Conservation (phyloP, 2,888 invertebrate species). For the Graphium colonna region DNA sequence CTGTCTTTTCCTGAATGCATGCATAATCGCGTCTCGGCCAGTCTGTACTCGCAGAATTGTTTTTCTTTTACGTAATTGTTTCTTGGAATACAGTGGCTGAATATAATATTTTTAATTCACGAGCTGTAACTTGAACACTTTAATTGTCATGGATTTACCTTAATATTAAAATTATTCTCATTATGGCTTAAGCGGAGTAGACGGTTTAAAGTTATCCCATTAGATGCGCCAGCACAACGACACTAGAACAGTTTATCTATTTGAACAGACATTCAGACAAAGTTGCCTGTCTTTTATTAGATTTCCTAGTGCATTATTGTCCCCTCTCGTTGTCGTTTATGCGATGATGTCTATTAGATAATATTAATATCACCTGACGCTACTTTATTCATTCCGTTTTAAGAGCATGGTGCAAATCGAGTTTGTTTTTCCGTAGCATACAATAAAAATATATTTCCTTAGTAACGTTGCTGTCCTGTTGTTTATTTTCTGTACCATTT, state of each 20-base stretch:
- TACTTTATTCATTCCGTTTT: not conserved
- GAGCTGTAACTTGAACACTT: too few relatives aligned
- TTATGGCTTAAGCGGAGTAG: not conserved
- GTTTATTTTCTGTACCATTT: too few relatives aligned
- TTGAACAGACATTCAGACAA: conserved; percentile 1
- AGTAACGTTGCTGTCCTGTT: too few relatives aligned
- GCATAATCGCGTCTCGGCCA: not conserved
- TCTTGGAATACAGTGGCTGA: too few relatives aligned
- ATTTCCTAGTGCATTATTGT: conserved; percentile 8
- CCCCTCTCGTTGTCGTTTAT: not conserved
- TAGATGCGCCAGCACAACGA: conserved; percentile 5
- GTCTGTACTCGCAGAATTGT: not conserved
- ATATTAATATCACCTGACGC: not conserved
- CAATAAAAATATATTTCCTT: too few relatives aligned
- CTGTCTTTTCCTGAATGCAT: not conserved
- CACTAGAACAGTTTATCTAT: conserved; percentile 12
- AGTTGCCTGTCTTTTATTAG: conserved; percentile 11
- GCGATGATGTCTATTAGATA: not conserved
- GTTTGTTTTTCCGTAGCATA: too few relatives aligned
- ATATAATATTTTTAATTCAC: too few relatives aligned
- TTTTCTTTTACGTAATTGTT: too few relatives aligned
- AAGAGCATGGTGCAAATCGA: not conserved
- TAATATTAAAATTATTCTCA: too few relatives aligned
- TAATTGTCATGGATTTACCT: too few relatives aligned
- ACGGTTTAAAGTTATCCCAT: conserved; percentile 5